These are phyloP conservation scores for Mus caroli DNA, from an alignment of 2,797 vertebrate genomes.

Conservation along the genomic window DNA sequence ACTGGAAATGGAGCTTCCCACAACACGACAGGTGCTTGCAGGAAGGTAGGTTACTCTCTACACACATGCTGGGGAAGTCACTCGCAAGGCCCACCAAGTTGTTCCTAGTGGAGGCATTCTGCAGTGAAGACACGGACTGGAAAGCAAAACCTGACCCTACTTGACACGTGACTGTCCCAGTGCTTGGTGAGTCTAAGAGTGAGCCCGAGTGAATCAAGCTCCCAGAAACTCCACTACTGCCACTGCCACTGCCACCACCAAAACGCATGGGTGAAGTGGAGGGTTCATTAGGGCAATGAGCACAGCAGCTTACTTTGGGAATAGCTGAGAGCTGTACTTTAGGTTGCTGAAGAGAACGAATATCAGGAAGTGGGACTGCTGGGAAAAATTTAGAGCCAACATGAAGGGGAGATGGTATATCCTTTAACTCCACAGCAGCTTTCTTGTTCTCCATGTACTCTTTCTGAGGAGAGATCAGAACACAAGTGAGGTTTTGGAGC, in stretches of 20 bases:
- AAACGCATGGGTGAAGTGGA: slow-evolving; percentile 88
- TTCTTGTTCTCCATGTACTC: slow-evolving; percentile 96
- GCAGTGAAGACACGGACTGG: slow-evolving; percentile 86
- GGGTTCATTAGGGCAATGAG: slow-evolving; percentile 91
- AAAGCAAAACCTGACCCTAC: slow-evolving; percentile 89
- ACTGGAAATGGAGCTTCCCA: slow-evolving; percentile 91
- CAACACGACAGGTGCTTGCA: slow-evolving; percentile 93
- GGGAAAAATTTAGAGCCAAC: slow-evolving; percentile 91
- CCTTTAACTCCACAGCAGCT: slow-evolving; percentile 94
- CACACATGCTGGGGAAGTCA: slow-evolving; percentile 87
- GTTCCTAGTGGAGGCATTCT: slow-evolving; percentile 87
- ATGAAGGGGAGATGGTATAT: slow-evolving; percentile 93
- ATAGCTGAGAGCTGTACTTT: slow-evolving; percentile 89
- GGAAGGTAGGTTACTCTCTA: slow-evolving; percentile 89
- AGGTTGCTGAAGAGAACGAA: slow-evolving; percentile 90
- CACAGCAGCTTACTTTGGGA: slow-evolving; percentile 97
- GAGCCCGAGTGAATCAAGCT: slow-evolving; percentile 90
- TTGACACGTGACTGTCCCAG: slow-evolving; percentile 91
- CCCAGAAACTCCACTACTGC: slow-evolving; percentile 83
- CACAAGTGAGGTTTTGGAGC: slow-evolving; percentile 35
- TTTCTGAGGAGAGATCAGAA: slow-evolving; percentile 89
- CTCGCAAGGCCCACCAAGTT: slow-evolving; percentile 82
- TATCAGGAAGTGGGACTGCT: slow-evolving; percentile 90
- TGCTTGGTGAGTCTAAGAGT: slow-evolving; percentile 87
- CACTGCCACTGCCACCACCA: slow-evolving; percentile 80